Conservation (phyloP, 2,113 vertebrate genomes). For the Columbina picui region DNA sequence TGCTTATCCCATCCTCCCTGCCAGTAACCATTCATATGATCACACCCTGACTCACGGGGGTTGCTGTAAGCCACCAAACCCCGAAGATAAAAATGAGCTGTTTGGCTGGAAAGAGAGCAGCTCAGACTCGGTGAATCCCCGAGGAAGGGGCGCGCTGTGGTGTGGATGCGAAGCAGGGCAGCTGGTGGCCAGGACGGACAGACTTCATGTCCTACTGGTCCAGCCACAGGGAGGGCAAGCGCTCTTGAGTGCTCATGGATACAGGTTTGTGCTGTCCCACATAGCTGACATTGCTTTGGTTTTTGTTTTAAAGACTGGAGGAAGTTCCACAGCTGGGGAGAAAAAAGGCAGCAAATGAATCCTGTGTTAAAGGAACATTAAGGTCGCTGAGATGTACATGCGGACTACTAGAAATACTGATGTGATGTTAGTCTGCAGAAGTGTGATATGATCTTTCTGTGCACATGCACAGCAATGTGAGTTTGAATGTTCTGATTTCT, state of each 20-base stretch:
- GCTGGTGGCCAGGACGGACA: rapidly evolving
- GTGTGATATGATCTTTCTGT: not conserved
- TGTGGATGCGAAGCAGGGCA: not conserved
- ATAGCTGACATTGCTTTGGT: not conserved
- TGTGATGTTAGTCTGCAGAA: rapidly evolving
- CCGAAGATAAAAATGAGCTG: not conserved
- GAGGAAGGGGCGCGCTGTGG: not conserved
- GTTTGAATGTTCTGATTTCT: not conserved
- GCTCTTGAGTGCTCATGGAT: rapidly evolving
- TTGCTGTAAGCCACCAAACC: not conserved
- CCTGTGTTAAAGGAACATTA: not conserved
- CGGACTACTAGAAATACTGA: not conserved
- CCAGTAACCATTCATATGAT: not conserved
- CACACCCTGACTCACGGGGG: not conserved
- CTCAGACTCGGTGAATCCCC: not conserved
- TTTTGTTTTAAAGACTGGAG: not conserved
- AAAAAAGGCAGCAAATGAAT: not conserved
- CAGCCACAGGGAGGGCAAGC: not conserved
- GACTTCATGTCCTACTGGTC: not conserved
- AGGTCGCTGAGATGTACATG: rapidly evolving
- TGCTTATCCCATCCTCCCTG: not conserved
- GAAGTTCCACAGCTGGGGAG: not conserved
- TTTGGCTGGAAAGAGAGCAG: not conserved
- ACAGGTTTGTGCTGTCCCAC: not conserved
- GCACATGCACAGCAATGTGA: not conserved